These are phyloP conservation scores for Gastracanthus pulcherrimus DNA, from an alignment of 2,888 invertebrate species.

Conservation along the genomic window DNA sequence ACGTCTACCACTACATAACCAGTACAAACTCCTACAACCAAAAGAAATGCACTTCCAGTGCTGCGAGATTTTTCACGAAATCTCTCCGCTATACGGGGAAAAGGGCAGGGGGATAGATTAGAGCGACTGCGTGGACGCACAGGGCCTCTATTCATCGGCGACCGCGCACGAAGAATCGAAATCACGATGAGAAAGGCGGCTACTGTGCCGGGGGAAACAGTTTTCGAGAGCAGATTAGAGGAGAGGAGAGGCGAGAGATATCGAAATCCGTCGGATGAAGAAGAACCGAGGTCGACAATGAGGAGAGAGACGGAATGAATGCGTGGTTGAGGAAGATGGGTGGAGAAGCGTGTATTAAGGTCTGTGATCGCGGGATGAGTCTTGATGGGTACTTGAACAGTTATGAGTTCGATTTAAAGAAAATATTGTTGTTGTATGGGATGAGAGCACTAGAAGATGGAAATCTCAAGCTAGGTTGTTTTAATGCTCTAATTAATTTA, in stretches of 20 bases:
- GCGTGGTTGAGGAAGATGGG: background rate
- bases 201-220: constrained; percentile 15
- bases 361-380: too few relatives aligned
- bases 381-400: too few relatives aligned
- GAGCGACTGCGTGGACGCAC: background rate
- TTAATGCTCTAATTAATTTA: too few relatives aligned
- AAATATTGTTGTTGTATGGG: too few relatives aligned
- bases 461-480: too few relatives aligned
- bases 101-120: constrained; percentile 9
- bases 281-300: constrained; percentile 6
- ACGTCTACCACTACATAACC: background rate
- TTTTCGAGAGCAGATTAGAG: background rate
- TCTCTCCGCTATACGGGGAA: background rate
- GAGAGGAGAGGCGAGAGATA: background rate
- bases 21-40: background rate
- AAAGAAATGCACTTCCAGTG: background rate
- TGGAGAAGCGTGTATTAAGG: too few relatives aligned
- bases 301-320: background rate
- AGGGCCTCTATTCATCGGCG: constrained; percentile 22
- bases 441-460: too few relatives aligned
- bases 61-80: background rate
- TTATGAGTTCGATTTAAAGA: too few relatives aligned
- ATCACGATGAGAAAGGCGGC: constrained; percentile 29
- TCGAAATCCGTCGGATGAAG: background rate
- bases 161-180: constrained; percentile 36